Conservation (phyloP, 2,797 vertebrate species). For the Notolabrus celidotus region DNA sequence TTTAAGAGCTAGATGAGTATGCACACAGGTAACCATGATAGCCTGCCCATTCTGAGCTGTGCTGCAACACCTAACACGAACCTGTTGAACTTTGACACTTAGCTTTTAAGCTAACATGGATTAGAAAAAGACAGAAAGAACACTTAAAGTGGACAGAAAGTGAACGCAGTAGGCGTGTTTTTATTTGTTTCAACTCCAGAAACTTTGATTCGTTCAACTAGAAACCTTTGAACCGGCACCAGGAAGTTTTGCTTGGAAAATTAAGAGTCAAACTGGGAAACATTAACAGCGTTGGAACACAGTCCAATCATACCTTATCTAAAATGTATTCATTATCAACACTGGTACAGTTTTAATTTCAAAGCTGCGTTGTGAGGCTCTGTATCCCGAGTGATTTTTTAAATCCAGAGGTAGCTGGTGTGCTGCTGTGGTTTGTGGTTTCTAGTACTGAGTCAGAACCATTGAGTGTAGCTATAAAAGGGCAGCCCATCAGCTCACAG, state of each 20-base stretch:
- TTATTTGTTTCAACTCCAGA: neutral
- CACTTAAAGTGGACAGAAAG: too few species aligned
- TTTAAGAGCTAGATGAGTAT: slow-evolving; percentile 3
- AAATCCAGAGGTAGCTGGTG: slow-evolving; percentile 26
- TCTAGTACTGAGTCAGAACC: slow-evolving; percentile 23
- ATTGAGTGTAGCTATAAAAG: slow-evolving; percentile 54
- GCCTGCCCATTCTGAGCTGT: neutral
- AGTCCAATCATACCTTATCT: too few species aligned
- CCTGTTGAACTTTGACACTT: neutral
- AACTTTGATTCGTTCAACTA: too few species aligned
- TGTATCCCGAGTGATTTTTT: slow-evolving; percentile 18
- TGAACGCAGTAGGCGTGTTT: too few species aligned
- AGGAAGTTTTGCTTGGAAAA: too few species aligned
- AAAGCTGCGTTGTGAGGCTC: neutral
- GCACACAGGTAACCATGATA: neutral
- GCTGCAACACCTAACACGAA: neutral
- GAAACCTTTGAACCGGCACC: too few species aligned
- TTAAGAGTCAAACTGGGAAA: neutral
- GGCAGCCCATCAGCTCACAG: slow-evolving; percentile 66
- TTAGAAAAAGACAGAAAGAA: too few species aligned
- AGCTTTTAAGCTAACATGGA: neutral
- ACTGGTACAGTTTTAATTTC: slow-evolving; percentile 5
- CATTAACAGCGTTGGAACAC: neutral
- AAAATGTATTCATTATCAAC: slow-evolving; percentile 1
- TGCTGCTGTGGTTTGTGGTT: slow-evolving; percentile 31